Percentiles rank a stretch among this genome's conserved stretches.
Conservation (phyloP, 2,113 vertebrate genomes). For the Furnarius figulus region DNA sequence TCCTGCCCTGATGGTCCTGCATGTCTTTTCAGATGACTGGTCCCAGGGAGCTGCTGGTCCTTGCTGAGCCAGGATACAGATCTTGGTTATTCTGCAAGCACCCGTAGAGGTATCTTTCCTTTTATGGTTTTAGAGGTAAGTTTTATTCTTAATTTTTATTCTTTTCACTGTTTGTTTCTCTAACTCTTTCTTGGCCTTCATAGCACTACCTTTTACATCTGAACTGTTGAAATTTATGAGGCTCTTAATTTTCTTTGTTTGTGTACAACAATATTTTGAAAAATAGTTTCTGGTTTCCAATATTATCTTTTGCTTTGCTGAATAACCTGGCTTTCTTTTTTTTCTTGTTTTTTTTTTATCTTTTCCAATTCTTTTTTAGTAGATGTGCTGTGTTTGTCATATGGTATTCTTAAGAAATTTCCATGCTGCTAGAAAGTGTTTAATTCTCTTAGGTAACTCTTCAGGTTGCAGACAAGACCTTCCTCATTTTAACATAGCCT, state of each 20-base stretch:
- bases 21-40: background rate
- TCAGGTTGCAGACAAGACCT: background rate
- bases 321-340: background rate
- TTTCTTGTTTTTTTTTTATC: background rate
- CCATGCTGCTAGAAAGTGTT: background rate
- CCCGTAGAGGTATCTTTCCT: background rate
- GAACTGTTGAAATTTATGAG: background rate
- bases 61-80: background rate
- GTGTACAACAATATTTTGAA: background rate
- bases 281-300: background rate
- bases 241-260: background rate
- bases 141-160: background rate
- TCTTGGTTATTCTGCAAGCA: background rate
- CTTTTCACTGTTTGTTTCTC: background rate
- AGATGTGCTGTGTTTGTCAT: background rate
- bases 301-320: background rate
- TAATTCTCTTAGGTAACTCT: background rate
- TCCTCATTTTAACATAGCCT: background rate
- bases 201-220: background rate
- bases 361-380: background rate
- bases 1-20: background rate
- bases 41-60: background rate
- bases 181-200: background rate
- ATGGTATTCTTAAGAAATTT: background rate
- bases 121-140: background rate